Conservation (phyloP, 2,113 vertebrate genomes). For the Lagenorhynchus albirostris region DNA sequence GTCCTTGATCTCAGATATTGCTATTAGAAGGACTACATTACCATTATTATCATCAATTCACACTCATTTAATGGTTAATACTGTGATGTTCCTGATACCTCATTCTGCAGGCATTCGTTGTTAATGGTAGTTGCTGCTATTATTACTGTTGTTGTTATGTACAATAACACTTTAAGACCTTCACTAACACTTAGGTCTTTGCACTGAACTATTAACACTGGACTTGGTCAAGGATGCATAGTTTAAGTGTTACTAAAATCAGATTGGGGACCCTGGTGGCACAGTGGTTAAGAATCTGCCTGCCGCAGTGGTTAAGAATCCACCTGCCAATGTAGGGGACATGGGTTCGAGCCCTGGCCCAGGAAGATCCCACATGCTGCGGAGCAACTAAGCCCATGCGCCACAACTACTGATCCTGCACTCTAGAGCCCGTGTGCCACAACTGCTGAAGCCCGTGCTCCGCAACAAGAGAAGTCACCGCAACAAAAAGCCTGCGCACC, state of each 20-base stretch:
- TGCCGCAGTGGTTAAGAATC: too few relatives aligned
- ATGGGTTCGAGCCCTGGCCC: too few relatives aligned
- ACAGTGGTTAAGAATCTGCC: too few relatives aligned
- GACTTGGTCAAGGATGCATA: background rate
- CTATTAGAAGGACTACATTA: background rate
- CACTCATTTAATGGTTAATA: background rate
- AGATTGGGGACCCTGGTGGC: background rate
- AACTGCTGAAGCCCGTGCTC: too few relatives aligned
- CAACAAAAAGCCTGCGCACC: too few relatives aligned
- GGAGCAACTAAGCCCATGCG: too few relatives aligned
- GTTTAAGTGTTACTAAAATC: conserved; percentile 32
- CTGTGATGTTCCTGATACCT: background rate
- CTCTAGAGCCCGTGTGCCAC: too few relatives aligned
- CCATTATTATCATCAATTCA: background rate
- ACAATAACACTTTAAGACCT: background rate
- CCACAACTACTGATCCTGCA: too few relatives aligned
- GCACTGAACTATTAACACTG: background rate
- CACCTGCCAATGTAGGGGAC: too few relatives aligned
- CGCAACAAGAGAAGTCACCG: too few relatives aligned
- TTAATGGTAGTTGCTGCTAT: background rate
- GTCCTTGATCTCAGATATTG: background rate
- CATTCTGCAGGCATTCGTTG: background rate
- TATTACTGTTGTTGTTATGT: background rate
- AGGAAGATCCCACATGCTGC: too few relatives aligned
- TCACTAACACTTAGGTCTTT: background rate